A percentile compares a stretch with the other conserved stretches of the same genome.
phyloP scores from a whole-genome alignment of 1,140 invertebrate genomes.

The Anoplolepis gracilipes region DNA sequence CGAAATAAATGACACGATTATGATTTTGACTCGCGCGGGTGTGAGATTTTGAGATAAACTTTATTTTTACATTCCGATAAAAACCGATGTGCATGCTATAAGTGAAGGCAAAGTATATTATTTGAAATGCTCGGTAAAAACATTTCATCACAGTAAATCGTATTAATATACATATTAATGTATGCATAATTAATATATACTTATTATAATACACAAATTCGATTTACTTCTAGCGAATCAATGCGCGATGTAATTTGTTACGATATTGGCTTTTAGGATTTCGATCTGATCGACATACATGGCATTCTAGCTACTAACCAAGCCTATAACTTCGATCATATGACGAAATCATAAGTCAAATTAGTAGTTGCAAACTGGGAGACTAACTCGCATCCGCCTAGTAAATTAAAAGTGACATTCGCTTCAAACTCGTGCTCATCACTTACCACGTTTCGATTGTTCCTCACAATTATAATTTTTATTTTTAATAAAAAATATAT shows the following conservation, averaged over 20 bases:
- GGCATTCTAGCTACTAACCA: constrained; percentile 55
- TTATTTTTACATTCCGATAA: neutral
- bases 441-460: constrained; percentile 26
- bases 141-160: neutral
- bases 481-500: neutral
- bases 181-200: too few species aligned
- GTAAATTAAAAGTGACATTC: constrained; percentile 67
- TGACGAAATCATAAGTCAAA: constrained; percentile 27
- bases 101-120: neutral
- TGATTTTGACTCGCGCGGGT: neutral
- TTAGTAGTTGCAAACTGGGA: constrained; percentile 46
- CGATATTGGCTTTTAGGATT: constrained; percentile 43
- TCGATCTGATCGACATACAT: constrained; percentile 60
- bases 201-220: neutral
- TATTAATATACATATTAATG: neutral
- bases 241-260: neutral
- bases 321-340: constrained; percentile 30
- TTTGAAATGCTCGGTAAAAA: neutral
- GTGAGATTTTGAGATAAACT: neutral
- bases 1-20: neutral
- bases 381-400: constrained; percentile 54
- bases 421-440: constrained; percentile 27
- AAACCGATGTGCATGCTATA: neutral
- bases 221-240: neutral
- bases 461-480: constrained; percentile 27